Conservation (phyloP, 2,888 invertebrate genomes). For the Macaria notata region DNA sequence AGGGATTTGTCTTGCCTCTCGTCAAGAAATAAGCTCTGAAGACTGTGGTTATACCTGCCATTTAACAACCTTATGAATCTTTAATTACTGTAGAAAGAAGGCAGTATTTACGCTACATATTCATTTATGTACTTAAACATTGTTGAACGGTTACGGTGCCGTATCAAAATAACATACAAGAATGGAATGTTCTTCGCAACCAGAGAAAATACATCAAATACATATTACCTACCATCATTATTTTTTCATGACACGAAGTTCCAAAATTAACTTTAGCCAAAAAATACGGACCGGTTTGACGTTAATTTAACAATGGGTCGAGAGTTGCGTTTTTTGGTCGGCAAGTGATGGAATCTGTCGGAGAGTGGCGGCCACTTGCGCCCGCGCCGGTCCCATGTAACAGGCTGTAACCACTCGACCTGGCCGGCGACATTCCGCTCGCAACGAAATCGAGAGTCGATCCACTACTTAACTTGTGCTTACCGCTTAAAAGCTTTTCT, state of each 20-base stretch:
- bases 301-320: constrained; percentile 29
- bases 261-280: constrained; percentile 31
- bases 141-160: no score
- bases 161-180: no score
- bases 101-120: no score
- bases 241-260: constrained; percentile 9
- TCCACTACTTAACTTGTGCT: constrained; percentile 48
- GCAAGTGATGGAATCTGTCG: constrained; percentile 26
- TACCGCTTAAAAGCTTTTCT: constrained; percentile 33
- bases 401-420: constrained; percentile 35
- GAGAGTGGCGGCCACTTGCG: constrained; percentile 14
- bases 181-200: no score
- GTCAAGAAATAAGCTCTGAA: no score
- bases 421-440: constrained; percentile 57
- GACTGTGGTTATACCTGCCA: no score
- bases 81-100: no score
- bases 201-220: no score
- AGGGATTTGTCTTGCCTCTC: no score
- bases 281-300: constrained; percentile 31
- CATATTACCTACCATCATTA: no score
- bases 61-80: no score
- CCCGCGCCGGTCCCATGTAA: constrained; percentile 18
- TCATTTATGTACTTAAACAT: no score
- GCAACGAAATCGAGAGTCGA: constrained; percentile 64
- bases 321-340: constrained; percentile 24